Percentiles rank a stretch among this genome's conserved stretches.
Evolutionary conservation across 2,888 invertebrate genomes (phyloP).

Genomic region (Diaphora mendica): DNA sequence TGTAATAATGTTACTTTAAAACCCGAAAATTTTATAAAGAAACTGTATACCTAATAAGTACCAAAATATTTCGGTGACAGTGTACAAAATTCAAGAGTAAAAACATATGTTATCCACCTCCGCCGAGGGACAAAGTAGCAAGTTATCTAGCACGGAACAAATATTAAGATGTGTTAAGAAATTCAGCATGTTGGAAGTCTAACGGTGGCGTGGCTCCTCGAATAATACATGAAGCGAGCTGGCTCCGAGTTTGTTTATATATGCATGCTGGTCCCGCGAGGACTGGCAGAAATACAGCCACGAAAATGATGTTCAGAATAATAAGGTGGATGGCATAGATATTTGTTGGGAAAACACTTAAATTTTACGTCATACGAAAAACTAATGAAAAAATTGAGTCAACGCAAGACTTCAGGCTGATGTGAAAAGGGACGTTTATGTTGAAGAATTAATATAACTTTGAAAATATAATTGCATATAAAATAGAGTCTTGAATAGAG

Average conservation of each 20-base stretch:
- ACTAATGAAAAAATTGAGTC: background rate
- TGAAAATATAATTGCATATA: background rate
- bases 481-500: background rate
- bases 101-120: conserved; percentile 39
- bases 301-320: conserved; percentile 23
- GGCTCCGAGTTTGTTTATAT: conserved; percentile 42
- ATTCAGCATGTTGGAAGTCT: conserved; percentile 46
- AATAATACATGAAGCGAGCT: conserved; percentile 52
- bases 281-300: conserved; percentile 30
- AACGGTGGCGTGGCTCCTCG: conserved; percentile 40
- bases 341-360: conserved; percentile 11
- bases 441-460: background rate
- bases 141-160: conserved; percentile 48
- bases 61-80: conserved; percentile 46
- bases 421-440: background rate
- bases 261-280: conserved; percentile 49
- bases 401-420: background rate
- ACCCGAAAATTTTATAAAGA: too few species aligned
- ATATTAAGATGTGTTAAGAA: conserved; percentile 53
- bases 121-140: conserved; percentile 43
- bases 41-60: conserved; percentile 24
- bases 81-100: conserved; percentile 35
- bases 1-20: too few species aligned
- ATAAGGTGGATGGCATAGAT: conserved; percentile 15
- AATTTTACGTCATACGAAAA: background rate